A percentile compares a stretch with the other conserved stretches of the same genome.
phyloP scores from a whole-genome alignment of 2,888 invertebrate genomes.

The Branchinecta sandiegonensis region DNA sequence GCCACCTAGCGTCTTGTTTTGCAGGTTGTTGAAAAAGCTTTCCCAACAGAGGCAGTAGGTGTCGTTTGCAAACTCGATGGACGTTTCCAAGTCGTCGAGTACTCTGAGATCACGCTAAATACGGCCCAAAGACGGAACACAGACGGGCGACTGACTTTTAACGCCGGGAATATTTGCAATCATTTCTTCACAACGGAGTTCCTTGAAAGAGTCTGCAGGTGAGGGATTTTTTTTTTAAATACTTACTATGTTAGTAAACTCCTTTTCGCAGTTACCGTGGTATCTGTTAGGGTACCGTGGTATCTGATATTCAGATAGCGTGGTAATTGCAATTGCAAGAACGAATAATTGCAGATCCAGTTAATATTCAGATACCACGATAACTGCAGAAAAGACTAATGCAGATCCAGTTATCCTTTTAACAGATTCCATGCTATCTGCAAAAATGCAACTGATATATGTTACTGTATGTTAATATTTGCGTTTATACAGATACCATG shows the following conservation, averaged over 20 bases:
- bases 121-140: conserved; percentile 62
- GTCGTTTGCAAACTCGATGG: conserved; percentile 87
- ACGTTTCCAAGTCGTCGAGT: conserved; percentile 79
- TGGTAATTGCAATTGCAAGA: too few species aligned
- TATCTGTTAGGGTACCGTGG: background rate
- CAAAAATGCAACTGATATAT: too few species aligned
- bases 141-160: conserved; percentile 71
- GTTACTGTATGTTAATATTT: too few species aligned
- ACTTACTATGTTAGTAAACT: too few species aligned
- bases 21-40: conserved; percentile 64
- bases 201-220: conserved; percentile 53
- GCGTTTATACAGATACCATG: too few species aligned
- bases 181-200: conserved; percentile 88
- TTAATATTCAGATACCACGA: too few species aligned
- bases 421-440: too few species aligned
- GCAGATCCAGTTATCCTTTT: too few species aligned
- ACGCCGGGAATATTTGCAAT: conserved; percentile 94
- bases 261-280: background rate
- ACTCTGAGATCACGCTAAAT: conserved; percentile 81
- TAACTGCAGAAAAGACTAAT: too few species aligned
- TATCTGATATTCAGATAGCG: background rate
- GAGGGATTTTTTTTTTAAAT: conserved; percentile 27
- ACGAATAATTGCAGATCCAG: too few species aligned
- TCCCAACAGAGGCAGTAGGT: conserved; percentile 85
- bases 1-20: background rate